These are phyloP conservation scores for Acronicta leporina DNA, from an alignment of 2,888 invertebrate genomes.

Conservation along the genomic window DNA sequence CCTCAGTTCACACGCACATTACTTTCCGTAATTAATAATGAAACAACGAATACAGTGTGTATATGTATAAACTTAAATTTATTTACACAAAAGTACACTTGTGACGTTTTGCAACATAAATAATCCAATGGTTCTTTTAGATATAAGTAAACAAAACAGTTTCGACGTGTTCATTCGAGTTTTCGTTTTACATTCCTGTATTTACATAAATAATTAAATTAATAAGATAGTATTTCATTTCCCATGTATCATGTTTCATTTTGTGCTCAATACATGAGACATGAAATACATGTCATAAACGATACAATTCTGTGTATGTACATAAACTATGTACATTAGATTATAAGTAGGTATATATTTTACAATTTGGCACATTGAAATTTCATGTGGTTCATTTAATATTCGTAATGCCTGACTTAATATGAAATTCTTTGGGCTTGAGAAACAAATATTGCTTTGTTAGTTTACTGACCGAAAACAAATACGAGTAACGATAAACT, in stretches of 20 bases:
- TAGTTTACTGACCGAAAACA: constrained; percentile 78
- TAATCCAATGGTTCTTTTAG: constrained; percentile 53
- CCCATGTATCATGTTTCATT: constrained; percentile 44
- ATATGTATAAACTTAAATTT: constrained; percentile 88
- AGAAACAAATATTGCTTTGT: constrained; percentile 63
- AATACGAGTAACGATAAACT: constrained; percentile 70
- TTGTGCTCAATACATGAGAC: constrained; percentile 48
- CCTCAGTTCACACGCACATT: no score
- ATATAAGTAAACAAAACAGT: constrained; percentile 39
- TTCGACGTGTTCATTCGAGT: constrained; percentile 51
- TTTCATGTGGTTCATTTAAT: constrained; percentile 56
- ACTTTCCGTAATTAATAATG: constrained; percentile 54
- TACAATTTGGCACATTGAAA: constrained; percentile 81
- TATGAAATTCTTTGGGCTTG: constrained; percentile 73
- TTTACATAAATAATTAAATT: constrained; percentile 52
- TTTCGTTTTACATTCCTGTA: constrained; percentile 55
- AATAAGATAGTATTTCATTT: constrained; percentile 44
- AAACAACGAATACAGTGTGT: constrained; percentile 83
- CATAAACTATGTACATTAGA: constrained; percentile 57
- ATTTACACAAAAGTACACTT: constrained; percentile 88
- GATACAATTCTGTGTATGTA: constrained; percentile 55
- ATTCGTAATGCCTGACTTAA: constrained; percentile 64
- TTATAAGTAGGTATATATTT: constrained; percentile 64
- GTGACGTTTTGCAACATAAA: constrained; percentile 82
- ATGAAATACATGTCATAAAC: constrained; percentile 57